Evolutionary conservation across 1,140 invertebrate species (phyloP).

Genomic region (Lepidurus arcticus): DNA sequence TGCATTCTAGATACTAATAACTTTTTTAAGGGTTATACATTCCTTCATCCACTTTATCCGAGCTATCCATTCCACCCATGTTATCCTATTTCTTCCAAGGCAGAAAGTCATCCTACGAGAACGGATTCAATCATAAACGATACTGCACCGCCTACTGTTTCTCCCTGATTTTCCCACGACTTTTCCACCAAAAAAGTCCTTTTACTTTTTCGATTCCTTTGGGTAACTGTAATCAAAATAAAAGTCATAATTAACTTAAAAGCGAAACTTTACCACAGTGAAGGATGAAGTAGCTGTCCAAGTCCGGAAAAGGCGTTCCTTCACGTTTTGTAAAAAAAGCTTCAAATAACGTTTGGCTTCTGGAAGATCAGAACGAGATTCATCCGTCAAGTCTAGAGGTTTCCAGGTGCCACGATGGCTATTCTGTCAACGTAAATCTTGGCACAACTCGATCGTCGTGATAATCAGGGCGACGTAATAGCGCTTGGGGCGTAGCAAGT

Average conservation of each 20-base stretch:
- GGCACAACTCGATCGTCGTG: not conserved
- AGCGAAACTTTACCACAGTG: too few relatives aligned
- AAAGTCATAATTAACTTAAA: too few relatives aligned
- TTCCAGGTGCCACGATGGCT: not conserved
- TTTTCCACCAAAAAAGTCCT: too few relatives aligned
- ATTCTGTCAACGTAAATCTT: conserved; percentile 2
- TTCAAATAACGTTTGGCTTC: not conserved
- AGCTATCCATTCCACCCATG: not conserved
- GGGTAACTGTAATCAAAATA: too few relatives aligned
- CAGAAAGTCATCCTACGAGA: not conserved
- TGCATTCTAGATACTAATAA: not conserved
- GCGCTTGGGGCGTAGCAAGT: not conserved
- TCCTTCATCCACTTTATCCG: not conserved
- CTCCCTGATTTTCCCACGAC: not conserved
- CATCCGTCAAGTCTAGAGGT: not conserved
- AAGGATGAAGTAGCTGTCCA: too few relatives aligned
- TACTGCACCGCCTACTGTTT: conserved; percentile 2
- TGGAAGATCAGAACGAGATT: not conserved
- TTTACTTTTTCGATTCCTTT: too few relatives aligned
- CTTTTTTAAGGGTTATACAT: conserved; percentile 16
- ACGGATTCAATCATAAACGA: conserved; percentile 9
- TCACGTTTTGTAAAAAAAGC: too few relatives aligned
- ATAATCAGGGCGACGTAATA: not conserved
- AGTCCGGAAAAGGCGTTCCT: too few relatives aligned
- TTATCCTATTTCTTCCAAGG: too few relatives aligned